Percentiles rank a stretch among this genome's conserved stretches.
Evolutionary conservation across 1,140 invertebrate genomes (phyloP).

Genomic region (Mizuhopecten yessoensis): DNA sequence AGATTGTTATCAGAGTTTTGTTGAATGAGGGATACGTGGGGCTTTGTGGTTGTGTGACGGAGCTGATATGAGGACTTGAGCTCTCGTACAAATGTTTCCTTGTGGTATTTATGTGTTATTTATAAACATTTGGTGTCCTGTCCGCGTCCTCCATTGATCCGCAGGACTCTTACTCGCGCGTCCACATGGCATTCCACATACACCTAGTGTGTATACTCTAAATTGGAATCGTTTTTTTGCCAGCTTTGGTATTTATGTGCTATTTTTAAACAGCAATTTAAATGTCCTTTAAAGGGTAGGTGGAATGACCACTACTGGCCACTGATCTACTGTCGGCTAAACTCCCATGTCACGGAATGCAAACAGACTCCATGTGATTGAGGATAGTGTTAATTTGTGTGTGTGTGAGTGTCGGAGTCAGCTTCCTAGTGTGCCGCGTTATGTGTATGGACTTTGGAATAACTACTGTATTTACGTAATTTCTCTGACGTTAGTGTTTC

Average conservation of each 20-base stretch:
- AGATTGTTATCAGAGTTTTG: slow-evolving; percentile 1
- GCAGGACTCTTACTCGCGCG: not conserved
- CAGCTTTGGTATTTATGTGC: slow-evolving; percentile 25
- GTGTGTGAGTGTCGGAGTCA: not conserved
- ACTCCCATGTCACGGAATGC: not conserved
- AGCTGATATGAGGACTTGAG: slow-evolving; percentile 17
- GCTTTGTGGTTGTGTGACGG: not conserved
- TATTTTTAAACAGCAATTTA: slow-evolving; percentile 3
- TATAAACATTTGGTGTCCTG: not conserved
- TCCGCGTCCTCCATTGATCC: not conserved
- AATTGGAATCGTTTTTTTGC: not conserved
- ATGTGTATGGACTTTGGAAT: not conserved
- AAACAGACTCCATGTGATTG: slow-evolving; percentile 16
- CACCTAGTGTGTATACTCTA: not conserved
- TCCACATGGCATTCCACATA: not conserved
- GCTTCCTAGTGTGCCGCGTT: not conserved
- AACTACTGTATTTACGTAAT: not conserved
- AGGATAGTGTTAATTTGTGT: not conserved
- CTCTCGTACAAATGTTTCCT: not conserved
- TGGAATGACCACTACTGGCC: not conserved
- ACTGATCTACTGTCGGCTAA: not conserved
- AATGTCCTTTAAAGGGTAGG: slow-evolving; percentile 25
- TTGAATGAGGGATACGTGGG: not conserved
- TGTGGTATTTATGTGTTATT: not conserved
- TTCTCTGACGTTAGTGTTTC: not conserved